Evolutionary conservation across 2,888 invertebrate species (phyloP).

Genomic region (Galerucella calmariensis): DNA sequence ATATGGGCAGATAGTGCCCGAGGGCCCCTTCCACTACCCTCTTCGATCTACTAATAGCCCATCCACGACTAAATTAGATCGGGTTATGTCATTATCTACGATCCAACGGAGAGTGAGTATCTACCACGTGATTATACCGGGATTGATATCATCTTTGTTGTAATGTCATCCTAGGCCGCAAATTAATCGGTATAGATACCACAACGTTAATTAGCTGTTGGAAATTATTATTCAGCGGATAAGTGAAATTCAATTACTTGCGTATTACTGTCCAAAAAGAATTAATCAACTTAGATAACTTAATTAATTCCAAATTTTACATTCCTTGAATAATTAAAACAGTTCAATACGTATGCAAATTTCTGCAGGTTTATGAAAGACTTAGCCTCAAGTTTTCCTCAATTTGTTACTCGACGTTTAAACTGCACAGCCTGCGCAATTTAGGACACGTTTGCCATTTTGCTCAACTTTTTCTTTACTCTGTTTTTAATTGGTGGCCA

Average conservation of each 20-base stretch:
- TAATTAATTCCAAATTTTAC: neutral
- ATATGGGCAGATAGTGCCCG: conserved; percentile 49
- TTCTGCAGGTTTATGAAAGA: too few relatives aligned
- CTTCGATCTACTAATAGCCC: conserved; percentile 49
- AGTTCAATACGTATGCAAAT: too few relatives aligned
- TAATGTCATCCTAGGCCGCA: conserved; percentile 55
- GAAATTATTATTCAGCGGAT: conserved; percentile 49
- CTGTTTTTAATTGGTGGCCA: conserved; percentile 1
- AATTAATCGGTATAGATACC: conserved; percentile 57
- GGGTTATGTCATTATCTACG: conserved; percentile 58
- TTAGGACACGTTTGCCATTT: too few relatives aligned
- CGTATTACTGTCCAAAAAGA: conserved; percentile 11
- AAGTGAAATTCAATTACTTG: conserved; percentile 47
- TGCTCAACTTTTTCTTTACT: neutral
- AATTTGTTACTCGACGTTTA: too few relatives aligned
- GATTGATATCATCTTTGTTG: conserved; percentile 59
- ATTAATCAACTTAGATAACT: neutral
- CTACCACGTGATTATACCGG: conserved; percentile 57
- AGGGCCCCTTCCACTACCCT: conserved; percentile 41
- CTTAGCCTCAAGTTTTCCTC: too few relatives aligned
- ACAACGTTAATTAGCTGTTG: conserved; percentile 51
- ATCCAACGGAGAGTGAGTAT: conserved; percentile 51
- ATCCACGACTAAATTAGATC: conserved; percentile 57
- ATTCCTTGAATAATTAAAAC: neutral
- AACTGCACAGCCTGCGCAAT: too few relatives aligned